Conservation (phyloP, 2,797 vertebrate genomes). For the Cryptoblepharus egeriae region DNA sequence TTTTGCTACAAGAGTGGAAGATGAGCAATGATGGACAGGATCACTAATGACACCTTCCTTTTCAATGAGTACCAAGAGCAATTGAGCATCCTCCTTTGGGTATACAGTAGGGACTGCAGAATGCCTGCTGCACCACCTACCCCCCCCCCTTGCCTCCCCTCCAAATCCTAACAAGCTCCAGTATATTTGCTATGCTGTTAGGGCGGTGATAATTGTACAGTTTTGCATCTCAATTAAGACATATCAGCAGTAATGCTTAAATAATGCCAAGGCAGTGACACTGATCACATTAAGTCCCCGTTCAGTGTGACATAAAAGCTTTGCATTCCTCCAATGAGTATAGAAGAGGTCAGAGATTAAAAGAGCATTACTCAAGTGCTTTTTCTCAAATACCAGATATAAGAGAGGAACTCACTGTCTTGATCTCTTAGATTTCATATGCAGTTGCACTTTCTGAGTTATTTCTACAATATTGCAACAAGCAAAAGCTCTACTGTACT, state of each 20-base stretch:
- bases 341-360: background rate
- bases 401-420: background rate
- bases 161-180: background rate
- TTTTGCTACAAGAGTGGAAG: background rate
- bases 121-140: background rate
- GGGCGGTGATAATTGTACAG: background rate
- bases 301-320: background rate
- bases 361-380: background rate
- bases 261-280: background rate
- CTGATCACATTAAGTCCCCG: background rate
- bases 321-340: background rate
- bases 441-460: no score
- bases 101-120: background rate
- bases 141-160: background rate
- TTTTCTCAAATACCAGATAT: background rate
- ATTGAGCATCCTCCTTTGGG: background rate
- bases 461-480: no score
- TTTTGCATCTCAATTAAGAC: background rate
- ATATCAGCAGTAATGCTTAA: background rate
- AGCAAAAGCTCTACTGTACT: no score
- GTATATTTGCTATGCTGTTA: background rate
- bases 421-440: background rate
- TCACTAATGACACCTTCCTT: background rate
- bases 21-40: background rate
- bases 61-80: background rate